These are phyloP conservation scores for Eupithecia inturbata DNA, from an alignment of 2,888 invertebrate species.

Conservation along the genomic window DNA sequence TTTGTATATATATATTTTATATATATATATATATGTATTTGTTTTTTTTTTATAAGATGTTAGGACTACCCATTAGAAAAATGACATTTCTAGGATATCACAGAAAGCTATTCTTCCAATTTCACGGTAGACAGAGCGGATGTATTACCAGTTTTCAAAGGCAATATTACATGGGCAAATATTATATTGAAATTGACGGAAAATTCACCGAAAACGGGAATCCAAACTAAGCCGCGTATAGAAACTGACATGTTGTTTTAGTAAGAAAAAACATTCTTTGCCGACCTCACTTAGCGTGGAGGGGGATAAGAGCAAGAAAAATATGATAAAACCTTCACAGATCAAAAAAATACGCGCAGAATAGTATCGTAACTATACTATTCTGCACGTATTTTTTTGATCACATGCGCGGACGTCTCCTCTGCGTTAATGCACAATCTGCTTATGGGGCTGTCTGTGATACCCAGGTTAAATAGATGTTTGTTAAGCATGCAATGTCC, in stretches of 20 bases:
- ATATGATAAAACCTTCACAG: not conserved
- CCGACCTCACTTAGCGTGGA: conserved; percentile 1
- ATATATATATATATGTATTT: too few relatives aligned
- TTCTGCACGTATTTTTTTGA: too few relatives aligned
- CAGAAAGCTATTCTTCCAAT: not conserved
- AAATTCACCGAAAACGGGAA: not conserved
- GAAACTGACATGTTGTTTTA: not conserved
- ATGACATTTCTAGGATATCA: not conserved
- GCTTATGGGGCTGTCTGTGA: too few relatives aligned
- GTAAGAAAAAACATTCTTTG: not conserved
- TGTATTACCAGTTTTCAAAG: not conserved
- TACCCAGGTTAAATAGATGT: too few relatives aligned
- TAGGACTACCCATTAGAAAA: not conserved
- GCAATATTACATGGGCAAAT: not conserved
- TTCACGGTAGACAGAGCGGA: not conserved
- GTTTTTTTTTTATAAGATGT: too few relatives aligned
- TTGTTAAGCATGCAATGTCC: too few relatives aligned
- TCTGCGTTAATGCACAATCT: too few relatives aligned
- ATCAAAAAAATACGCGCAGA: not conserved
- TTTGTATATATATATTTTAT: too few relatives aligned
- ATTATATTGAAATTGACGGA: not conserved
- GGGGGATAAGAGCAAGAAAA: not conserved
- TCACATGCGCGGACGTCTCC: too few relatives aligned
- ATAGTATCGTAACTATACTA: too few relatives aligned
- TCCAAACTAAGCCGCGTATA: not conserved